Base-by-base conservation (phyloP, 1,140 invertebrate genomes). In the Chelonus insularis region DNA sequence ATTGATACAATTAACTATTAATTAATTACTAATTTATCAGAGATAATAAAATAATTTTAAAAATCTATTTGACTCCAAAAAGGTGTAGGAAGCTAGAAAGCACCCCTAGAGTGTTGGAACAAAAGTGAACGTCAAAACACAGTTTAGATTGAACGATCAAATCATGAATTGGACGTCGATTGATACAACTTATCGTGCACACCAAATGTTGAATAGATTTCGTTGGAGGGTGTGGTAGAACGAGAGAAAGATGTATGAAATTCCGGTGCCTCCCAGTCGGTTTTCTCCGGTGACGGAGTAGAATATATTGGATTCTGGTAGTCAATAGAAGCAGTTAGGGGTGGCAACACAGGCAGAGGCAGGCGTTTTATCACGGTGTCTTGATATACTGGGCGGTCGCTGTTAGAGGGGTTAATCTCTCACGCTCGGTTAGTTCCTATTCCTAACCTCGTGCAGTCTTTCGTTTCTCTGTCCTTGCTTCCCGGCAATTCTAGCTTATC, bases 381-480 rank as follows among this genome's bases (percentile, higher is more conserved):
- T 78, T 81, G 79, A 81, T 81, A 81, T 81, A 81, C 77, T 79
- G 78, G 75, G 75, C 77, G 76, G 73, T 69, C 71, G 69, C 72
- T 74, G 74, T 78, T 79, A 77, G 75, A 79, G 75, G 79, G 77
- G 75, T 80, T 81, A 81, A 82, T 82, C 80, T 82, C 80, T 82
- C 72, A 80, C 78, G 77, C 74, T 81, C 77, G 77, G 80, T 80
- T 82, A 79, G 68, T 75, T 80, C 74, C 74, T 77, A 79, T 79
- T 80, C 71, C 76, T 79, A 80, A 79, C 75, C 74, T 77, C 73
- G 67, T 16, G 11, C 34, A 18, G 14, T 11, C 63, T 59, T 62
- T 34, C 36, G 41, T 51, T 14, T 64, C 63, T 72, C 67, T 68
- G 68, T 71, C 68, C 64, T 68, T 68, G 60, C 52, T 60, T 58